Conservation (phyloP, 2,797 vertebrate species). For the Premnoplex brunnescens region DNA sequence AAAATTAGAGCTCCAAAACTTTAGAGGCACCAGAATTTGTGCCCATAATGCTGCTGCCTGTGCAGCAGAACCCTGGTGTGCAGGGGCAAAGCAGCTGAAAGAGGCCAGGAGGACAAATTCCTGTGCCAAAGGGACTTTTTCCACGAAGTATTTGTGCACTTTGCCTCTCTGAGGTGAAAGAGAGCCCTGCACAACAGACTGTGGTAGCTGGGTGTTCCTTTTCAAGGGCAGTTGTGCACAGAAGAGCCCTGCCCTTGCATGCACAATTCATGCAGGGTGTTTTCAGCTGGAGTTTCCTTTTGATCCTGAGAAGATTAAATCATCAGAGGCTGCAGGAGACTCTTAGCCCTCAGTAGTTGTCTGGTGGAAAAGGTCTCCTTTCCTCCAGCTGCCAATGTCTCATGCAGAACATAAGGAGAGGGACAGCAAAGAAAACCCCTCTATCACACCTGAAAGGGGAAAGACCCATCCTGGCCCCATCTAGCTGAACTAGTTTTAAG, state of each 20-base stretch:
- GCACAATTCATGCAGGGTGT: rapidly evolving
- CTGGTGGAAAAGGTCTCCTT: neutral
- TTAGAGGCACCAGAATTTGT: neutral
- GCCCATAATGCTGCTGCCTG: neutral
- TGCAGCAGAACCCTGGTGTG: neutral
- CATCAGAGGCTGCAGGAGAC: neutral
- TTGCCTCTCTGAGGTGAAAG: neutral
- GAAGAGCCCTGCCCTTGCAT: neutral
- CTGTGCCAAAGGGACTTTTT: neutral
- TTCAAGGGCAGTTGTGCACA: neutral
- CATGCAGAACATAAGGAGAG: neutral
- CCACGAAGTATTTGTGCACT: neutral
- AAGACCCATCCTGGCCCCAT: neutral
- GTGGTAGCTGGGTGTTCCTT: neutral
- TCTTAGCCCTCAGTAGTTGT: neutral
- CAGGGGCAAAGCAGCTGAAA: neutral
- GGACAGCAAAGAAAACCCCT: neutral
- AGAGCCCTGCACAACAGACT: neutral
- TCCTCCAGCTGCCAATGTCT: neutral
- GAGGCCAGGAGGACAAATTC: neutral
- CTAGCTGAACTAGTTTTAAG: neutral
- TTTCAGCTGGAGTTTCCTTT: neutral
- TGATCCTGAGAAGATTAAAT: neutral
- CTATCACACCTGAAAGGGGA: neutral
- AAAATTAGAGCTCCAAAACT: neutral